These are phyloP conservation scores for Micropoecilia bifurca DNA, from an alignment of 2,797 vertebrate species.

Conservation along the genomic window DNA sequence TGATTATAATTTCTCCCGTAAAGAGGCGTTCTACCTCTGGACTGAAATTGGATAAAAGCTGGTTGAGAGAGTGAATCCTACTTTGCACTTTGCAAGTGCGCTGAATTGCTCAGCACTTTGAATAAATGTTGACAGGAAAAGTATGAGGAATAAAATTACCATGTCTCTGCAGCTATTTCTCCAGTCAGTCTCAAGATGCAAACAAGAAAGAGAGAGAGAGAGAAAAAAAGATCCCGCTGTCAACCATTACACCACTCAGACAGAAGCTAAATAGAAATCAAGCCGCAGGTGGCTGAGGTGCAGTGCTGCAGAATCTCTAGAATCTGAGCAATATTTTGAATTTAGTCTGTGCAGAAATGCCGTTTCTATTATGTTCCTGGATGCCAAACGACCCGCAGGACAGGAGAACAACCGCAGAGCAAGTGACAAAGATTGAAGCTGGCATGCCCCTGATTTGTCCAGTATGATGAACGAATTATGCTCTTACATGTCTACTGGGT, in stretches of 20 bases:
- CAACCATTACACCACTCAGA: conserved; percentile 28
- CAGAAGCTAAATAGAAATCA: conserved; percentile 41
- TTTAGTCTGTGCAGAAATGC: conserved; percentile 25
- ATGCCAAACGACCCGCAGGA: conserved; percentile 67
- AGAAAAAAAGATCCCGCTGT: conserved; percentile 38
- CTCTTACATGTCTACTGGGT: conserved; percentile 75
- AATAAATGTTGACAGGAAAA: conserved; percentile 63
- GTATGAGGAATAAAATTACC: conserved; percentile 51
- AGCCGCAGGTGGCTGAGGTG: conserved; percentile 31
- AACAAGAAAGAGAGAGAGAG: conserved; percentile 8
- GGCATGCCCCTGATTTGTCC: conserved; percentile 77
- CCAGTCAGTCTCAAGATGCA: conserved; percentile 21
- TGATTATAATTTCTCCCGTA: conserved; percentile 42
- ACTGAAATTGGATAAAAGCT: conserved; percentile 58
- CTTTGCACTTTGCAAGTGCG: conserved; percentile 35
- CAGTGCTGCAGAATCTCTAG: conserved; percentile 25
- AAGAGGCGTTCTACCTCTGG: conserved; percentile 22
- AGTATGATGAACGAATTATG: conserved; percentile 77
- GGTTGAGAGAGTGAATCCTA: conserved; percentile 37
- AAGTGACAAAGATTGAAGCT: conserved; percentile 72
- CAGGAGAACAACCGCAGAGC: conserved; percentile 57
- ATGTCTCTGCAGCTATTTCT: conserved; percentile 36
- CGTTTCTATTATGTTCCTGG: conserved; percentile 40
- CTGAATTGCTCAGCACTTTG: conserved; percentile 28
- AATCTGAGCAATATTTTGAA: conserved; percentile 38